Evolutionary conservation across 2,888 invertebrate species (phyloP), one percentile per base, ranked within the genome.

Genomic region (Cephus nigrinus): DNA sequence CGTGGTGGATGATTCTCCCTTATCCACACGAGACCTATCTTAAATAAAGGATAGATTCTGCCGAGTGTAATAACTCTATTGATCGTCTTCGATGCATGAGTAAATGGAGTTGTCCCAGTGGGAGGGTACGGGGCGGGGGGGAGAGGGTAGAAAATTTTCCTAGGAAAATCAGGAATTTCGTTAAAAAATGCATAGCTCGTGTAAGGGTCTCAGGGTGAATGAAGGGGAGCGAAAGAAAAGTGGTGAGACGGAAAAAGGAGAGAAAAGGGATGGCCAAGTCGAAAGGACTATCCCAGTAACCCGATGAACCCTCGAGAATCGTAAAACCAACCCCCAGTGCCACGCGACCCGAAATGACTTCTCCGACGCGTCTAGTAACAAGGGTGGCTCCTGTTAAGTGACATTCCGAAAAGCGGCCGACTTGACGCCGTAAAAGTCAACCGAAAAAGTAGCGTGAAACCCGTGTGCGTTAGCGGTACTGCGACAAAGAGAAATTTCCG

Each of bases 251-350:
- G 30, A 35, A 3, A 31, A 68, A 15, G 68, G 23, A 68, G 32
- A 68, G 32, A 75, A n/a, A 55, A 68, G 5, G 68, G 32, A 75
- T 30, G 33, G 23, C 11, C 9, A 71, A 30, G 33, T 9, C 30
- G 71, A 34, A 71, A 71, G 71, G 32, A 31, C 71, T 33, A 32
- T 33, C 32, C 71, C 71, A 71, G 33, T 71, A 34, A 31, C 55
- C 55, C 71, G 71, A 71, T 71, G 71, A 84, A 81, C 76, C 78
- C 76, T 71, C 33, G 78, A 80, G 80, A 81, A 82, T 84, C 83
- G 79, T 84, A 85, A 86, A 84, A 55, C 76, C 76, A 75, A 84
- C 78, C 79, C 79, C 73, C 69, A 77, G 68, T 75, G 81, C 80
- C 83, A 84, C 82, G 82, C 81, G 83, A 84, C 82, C 81, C 77